These are phyloP conservation scores for Terrapene triunguis DNA, from an alignment of 2,113 vertebrate species.

Conservation along the genomic window DNA sequence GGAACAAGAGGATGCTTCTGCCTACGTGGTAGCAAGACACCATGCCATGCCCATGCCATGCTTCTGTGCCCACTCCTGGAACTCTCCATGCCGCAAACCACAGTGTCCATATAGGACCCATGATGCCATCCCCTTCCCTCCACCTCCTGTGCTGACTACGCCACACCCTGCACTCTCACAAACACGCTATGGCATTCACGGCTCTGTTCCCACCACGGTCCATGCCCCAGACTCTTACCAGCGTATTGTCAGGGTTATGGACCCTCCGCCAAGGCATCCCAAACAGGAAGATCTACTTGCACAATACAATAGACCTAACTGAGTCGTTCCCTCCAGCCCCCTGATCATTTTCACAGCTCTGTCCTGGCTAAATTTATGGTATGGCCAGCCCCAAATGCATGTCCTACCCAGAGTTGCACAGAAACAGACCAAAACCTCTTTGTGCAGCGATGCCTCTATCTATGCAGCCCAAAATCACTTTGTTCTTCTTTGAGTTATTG, in stretches of 20 bases:
- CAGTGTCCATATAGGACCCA: conserved; percentile 16
- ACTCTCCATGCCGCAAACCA: not conserved
- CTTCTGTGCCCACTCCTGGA: not conserved
- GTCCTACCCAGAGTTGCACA: not conserved
- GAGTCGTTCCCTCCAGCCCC: conserved; percentile 49
- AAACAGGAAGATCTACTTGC: not conserved
- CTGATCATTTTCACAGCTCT: conserved; percentile 21
- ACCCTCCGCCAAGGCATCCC: not conserved
- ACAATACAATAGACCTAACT: not conserved
- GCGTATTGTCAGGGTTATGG: conserved; percentile 23
- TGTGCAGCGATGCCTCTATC: conserved; percentile 65
- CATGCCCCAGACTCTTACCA: conserved; percentile 35
- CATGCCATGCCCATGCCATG: not conserved
- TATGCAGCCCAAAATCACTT: conserved; percentile 60
- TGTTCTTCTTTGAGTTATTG: conserved; percentile 3
- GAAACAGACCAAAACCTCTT: conserved; percentile 58
- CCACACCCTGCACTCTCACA: conserved; percentile 74
- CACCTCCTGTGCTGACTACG: conserved; percentile 35
- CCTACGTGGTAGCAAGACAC: not conserved
- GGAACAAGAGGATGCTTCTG: not conserved
- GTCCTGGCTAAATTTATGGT: conserved; percentile 35
- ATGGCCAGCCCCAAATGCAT: conserved; percentile 59
- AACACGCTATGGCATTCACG: conserved; percentile 59
- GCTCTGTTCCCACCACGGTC: conserved; percentile 47
- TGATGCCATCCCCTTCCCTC: conserved; percentile 32